These are phyloP conservation scores for Julus scanicus DNA, from an alignment of 2,888 invertebrate species.

Conservation along the genomic window DNA sequence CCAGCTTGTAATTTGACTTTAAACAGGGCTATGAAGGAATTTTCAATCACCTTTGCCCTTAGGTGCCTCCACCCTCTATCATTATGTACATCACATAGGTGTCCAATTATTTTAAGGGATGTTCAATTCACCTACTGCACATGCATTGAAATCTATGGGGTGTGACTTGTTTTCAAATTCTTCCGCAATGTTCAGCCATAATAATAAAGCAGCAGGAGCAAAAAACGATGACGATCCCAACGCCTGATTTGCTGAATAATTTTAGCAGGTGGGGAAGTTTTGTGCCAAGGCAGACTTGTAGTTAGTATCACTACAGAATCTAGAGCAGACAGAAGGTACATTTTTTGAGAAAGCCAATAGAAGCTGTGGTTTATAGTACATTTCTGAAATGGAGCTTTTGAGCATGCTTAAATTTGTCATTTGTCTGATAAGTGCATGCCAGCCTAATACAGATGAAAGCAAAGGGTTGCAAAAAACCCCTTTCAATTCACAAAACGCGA, in stretches of 20 bases:
- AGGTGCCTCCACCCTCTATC: neutral
- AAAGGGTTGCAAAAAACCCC: neutral
- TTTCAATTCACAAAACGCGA: neutral
- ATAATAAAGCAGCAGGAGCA: neutral
- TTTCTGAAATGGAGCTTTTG: neutral
- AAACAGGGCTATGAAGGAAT: neutral
- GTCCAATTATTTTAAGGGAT: neutral
- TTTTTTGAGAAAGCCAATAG: neutral
- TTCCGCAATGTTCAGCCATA: neutral
- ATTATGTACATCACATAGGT: neutral
- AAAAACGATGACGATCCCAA: neutral
- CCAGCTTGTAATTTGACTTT: slow-evolving; percentile 8
- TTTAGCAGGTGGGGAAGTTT: slow-evolving; percentile 12
- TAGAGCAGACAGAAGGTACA: neutral
- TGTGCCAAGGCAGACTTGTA: slow-evolving; percentile 9
- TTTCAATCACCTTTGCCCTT: neutral
- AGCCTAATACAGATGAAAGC: neutral
- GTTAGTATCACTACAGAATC: neutral
- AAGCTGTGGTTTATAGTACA: neutral
- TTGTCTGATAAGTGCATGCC: neutral
- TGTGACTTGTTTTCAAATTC: neutral
- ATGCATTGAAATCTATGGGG: neutral
- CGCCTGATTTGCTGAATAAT: slow-evolving; percentile 16
- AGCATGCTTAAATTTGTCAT: slow-evolving; percentile 27
- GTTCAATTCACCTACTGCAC: neutral